Evolutionary conservation across 2,888 invertebrate genomes (phyloP).

Genomic region (Cordilura impudica): DNA sequence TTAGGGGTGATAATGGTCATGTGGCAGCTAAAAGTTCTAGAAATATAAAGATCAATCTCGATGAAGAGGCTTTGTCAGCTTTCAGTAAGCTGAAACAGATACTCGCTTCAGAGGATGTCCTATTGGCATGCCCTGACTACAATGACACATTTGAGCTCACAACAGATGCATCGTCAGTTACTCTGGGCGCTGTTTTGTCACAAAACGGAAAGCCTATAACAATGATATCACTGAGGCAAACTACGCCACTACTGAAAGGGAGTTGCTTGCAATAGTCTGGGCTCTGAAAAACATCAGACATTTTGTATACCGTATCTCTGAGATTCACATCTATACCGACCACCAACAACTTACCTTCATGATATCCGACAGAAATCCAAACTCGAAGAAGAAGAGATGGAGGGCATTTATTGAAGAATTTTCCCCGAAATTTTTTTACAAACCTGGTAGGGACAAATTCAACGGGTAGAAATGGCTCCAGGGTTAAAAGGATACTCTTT

Average conservation of each 20-base stretch:
- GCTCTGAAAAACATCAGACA: not conserved
- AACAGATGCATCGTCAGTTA: too few relatives aligned
- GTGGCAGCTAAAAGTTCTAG: too few relatives aligned
- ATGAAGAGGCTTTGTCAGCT: not conserved
- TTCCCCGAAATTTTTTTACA: constrained; percentile 5
- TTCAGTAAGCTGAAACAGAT: constrained; percentile 3
- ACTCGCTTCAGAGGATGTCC: too few relatives aligned
- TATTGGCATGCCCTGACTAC: too few relatives aligned
- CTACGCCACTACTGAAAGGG: constrained; percentile 4
- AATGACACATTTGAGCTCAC: too few relatives aligned
- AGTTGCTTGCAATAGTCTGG: too few relatives aligned
- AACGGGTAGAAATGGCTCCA: too few relatives aligned
- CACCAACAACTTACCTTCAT: constrained; percentile 16
- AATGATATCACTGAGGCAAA: not conserved
- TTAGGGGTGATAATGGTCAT: too few relatives aligned
- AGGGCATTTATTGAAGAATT: too few relatives aligned
- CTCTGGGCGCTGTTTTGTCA: constrained; percentile 1
- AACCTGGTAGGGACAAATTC: constrained; percentile 20
- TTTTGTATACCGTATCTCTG: constrained; percentile 13
- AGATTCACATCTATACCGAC: constrained; percentile 12
- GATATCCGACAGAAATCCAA: constrained; percentile 11
- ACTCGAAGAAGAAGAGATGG: constrained; percentile 22
- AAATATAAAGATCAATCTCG: not conserved
- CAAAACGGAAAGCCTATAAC: too few relatives aligned
- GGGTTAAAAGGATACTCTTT: too few relatives aligned